Base-by-base conservation (phyloP, 2,888 invertebrate genomes). In the Euclidia mi region DNA sequence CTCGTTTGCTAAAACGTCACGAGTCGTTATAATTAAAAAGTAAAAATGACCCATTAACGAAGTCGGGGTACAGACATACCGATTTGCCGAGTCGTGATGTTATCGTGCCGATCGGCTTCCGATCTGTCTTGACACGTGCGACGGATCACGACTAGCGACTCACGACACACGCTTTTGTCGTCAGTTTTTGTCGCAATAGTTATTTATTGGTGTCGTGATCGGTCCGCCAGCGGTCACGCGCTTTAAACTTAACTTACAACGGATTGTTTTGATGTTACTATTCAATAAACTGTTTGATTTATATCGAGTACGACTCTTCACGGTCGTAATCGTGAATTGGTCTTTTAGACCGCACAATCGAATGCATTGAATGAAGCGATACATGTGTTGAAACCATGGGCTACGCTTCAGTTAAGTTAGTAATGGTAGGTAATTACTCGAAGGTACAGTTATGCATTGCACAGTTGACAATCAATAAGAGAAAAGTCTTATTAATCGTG, bases 181-280 rank as follows among this genome's bases (percentile, higher is more conserved):
- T 76, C 76, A 73, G 64, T 65, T 70, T 74, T 75, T 75, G 73
- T 75, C 73, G 68, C 71, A 70, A 71, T 68, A 55, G 65, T 75
- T 76, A 76, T 75, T 74, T 71, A 74, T 68, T 61, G 51, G 60
- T 61, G 59, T 72, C 75, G 76, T 75, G 76, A 70, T 61, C 65
- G 68, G 65, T 48, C 60, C 56, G 55, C 55, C 43, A 56, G 72
- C 62, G 61, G 63, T 63, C 71, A 59, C 56, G 64, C 69, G 28
- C 67, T 70, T 59, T 53, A 63, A 53, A 65, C 71, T 75, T 72
- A 67, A 67, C 70, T 61, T 61, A 29, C 65, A 58, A 56, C 40
- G 62, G 61, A 71, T 65, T 73, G 72, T 65, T 73, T 56, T 56
- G 58, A 71, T 65, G 71, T 67, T 56, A 59, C 68, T 67, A 72